Evolutionary conservation across 2,113 vertebrate species (phyloP).

Genomic region (Aix galericulata): DNA sequence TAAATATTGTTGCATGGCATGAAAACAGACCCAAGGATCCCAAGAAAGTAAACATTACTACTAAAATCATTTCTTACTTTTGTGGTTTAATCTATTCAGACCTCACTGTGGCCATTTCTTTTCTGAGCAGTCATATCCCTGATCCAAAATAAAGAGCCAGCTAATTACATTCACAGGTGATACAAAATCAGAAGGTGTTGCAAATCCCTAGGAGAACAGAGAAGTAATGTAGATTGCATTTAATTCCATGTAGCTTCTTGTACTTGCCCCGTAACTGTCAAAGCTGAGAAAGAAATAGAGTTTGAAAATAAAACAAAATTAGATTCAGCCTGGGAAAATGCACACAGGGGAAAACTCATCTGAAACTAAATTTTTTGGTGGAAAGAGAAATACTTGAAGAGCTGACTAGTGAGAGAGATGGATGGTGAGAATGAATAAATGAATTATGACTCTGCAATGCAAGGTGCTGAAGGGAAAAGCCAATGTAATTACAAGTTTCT

Average conservation of each 20-base stretch:
- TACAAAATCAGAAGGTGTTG: slow-evolving; percentile 56
- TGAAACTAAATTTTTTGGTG: slow-evolving; percentile 27
- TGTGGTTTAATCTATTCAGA: background rate
- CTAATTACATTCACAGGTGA: slow-evolving; percentile 73
- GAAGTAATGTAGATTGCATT: slow-evolving; percentile 56
- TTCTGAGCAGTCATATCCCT: slow-evolving; percentile 41
- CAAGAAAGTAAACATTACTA: background rate
- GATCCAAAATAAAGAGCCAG: slow-evolving; percentile 53
- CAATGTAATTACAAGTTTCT: slow-evolving; percentile 7
- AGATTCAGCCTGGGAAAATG: slow-evolving; percentile 59
- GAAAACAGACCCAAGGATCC: background rate
- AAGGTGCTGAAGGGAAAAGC: slow-evolving; percentile 19
- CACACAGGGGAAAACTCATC: slow-evolving; percentile 49
- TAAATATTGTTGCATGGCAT: background rate
- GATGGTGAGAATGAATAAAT: slow-evolving; percentile 42
- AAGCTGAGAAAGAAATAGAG: slow-evolving; percentile 51
- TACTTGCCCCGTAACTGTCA: slow-evolving; percentile 44
- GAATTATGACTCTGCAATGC: background rate
- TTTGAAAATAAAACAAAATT: slow-evolving; percentile 63
- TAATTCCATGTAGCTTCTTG: slow-evolving; percentile 53
- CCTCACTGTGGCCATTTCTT: slow-evolving; percentile 4
- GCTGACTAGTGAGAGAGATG: background rate
- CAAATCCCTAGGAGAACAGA: slow-evolving; percentile 69
- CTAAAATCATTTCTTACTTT: background rate
- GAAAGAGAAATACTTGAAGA: slow-evolving; percentile 39